These are phyloP conservation scores for Condylura cristata DNA, from an alignment of 2,113 vertebrate species.

Conservation along the genomic window DNA sequence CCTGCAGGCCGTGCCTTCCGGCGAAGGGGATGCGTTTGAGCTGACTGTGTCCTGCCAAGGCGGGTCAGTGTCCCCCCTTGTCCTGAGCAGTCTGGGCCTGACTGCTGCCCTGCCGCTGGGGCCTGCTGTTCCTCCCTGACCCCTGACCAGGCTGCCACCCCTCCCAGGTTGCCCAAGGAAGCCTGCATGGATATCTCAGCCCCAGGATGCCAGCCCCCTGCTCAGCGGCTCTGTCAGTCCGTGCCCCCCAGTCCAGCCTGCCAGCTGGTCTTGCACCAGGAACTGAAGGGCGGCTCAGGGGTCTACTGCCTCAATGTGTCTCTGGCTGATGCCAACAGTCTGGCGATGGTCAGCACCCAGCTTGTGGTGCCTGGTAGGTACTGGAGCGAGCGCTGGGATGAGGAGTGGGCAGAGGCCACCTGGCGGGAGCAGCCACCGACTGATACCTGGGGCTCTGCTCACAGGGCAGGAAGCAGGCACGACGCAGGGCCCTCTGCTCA, in stretches of 20 bases:
- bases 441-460: not conserved
- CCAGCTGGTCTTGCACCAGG: slow-evolving; percentile 92
- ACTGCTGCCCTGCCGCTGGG: not conserved
- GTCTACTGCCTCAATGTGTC: slow-evolving; percentile 96
- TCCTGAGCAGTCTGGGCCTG: not conserved
- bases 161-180: slow-evolving; percentile 90
- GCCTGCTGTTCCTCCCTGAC: not conserved
- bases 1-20: slow-evolving; percentile 88
- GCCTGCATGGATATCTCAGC: slow-evolving; percentile 94
- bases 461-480: slow-evolving; percentile 61
- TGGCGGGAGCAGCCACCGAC: not conserved
- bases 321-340: slow-evolving; percentile 91
- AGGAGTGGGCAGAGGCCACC: not conserved
- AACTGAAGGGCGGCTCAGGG: slow-evolving; percentile 90
- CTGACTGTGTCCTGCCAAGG: slow-evolving; percentile 94
- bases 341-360: slow-evolving; percentile 91
- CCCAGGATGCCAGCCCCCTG: slow-evolving; percentile 89
- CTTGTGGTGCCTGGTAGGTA: slow-evolving; percentile 89
- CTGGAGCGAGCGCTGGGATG: not conserved
- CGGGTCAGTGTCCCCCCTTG: slow-evolving; percentile 85
- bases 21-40: slow-evolving; percentile 91
- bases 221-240: slow-evolving; percentile 87
- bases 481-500: slow-evolving; percentile 83
- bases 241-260: slow-evolving; percentile 90
- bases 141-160: not conserved